Evolutionary conservation across 2,797 vertebrate genomes (phyloP).

Genomic region (Amazona finschi): DNA sequence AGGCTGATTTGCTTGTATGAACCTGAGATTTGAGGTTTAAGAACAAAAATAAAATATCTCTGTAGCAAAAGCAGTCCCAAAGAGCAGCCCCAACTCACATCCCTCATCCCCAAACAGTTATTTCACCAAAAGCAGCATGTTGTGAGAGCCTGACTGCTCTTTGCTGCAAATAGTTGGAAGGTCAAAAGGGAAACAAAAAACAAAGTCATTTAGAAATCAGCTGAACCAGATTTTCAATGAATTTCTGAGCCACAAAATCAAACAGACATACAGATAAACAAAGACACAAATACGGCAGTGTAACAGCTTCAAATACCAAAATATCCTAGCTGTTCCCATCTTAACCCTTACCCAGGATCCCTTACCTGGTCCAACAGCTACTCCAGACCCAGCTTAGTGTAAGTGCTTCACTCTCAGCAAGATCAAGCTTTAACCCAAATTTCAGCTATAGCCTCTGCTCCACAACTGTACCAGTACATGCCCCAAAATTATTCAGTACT

Average conservation of each 20-base stretch:
- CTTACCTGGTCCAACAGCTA: not conserved
- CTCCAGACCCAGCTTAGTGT: not conserved
- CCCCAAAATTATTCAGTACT: not conserved
- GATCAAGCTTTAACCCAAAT: not conserved
- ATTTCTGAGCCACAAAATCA: not conserved
- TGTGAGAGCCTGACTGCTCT: not conserved
- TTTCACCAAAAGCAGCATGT: not conserved
- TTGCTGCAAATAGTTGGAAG: not conserved
- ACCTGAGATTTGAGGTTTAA: not conserved
- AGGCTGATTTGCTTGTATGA: not conserved
- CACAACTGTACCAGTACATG: not conserved
- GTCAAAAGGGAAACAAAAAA: not conserved
- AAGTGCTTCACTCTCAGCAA: not conserved
- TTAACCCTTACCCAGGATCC: not conserved
- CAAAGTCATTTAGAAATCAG: not conserved
- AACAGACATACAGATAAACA: not conserved
- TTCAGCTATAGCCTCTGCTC: not conserved
- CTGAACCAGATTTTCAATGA: not conserved
- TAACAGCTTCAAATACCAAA: not conserved
- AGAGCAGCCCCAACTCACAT: not conserved
- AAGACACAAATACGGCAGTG: not conserved
- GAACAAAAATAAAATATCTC: not conserved
- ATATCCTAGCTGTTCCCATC: not conserved
- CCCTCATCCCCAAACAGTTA: not conserved
- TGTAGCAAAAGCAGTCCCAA: not conserved